These are phyloP conservation scores for Trialeurodes vaporariorum DNA, from an alignment of 1,140 invertebrate species.

Conservation along the genomic window DNA sequence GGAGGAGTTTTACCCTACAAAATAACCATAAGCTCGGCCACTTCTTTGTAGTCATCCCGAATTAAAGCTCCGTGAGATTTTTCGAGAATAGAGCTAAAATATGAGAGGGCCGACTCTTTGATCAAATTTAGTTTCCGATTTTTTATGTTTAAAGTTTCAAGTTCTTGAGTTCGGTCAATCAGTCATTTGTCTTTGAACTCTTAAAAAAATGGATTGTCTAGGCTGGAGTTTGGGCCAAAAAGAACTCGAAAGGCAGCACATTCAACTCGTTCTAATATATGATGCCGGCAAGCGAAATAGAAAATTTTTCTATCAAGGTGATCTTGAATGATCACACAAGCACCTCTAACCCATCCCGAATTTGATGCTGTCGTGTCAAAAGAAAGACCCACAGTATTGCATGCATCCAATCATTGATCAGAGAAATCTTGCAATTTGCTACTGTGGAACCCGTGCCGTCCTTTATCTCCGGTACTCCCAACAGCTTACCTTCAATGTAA, in stretches of 20 bases:
- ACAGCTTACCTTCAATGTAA: constrained; percentile 9
- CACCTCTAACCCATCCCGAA: constrained; percentile 5
- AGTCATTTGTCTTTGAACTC: constrained; percentile 22
- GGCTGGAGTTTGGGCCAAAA: constrained; percentile 10
- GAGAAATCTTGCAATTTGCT: too few species aligned
- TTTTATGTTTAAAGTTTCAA: constrained; percentile 14
- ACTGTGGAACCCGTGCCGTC: constrained; percentile 10
- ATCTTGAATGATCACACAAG: constrained; percentile 10
- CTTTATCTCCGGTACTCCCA: constrained; percentile 9
- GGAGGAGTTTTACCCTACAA: constrained; percentile 18
- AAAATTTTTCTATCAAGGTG: constrained; percentile 11
- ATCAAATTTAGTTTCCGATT: constrained; percentile 4
- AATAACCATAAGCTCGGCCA: constrained; percentile 8
- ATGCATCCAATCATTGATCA: constrained; percentile 6
- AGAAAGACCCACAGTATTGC: constrained; percentile 3
- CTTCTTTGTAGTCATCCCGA: constrained; percentile 15
- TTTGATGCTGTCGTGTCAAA: constrained; percentile 12
- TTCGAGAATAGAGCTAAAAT: not conserved
- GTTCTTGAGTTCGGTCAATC: constrained; percentile 18
- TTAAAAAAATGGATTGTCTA: constrained; percentile 19
- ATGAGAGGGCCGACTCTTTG: constrained; percentile 13
- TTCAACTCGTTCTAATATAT: constrained; percentile 10
- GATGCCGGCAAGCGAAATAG: constrained; percentile 13
- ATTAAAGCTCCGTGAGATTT: not conserved
- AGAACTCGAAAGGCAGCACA: constrained; percentile 5